phyloP scores from a whole-genome alignment of 2,888 invertebrate genomes.

The Trichopoda pennipes region DNA sequence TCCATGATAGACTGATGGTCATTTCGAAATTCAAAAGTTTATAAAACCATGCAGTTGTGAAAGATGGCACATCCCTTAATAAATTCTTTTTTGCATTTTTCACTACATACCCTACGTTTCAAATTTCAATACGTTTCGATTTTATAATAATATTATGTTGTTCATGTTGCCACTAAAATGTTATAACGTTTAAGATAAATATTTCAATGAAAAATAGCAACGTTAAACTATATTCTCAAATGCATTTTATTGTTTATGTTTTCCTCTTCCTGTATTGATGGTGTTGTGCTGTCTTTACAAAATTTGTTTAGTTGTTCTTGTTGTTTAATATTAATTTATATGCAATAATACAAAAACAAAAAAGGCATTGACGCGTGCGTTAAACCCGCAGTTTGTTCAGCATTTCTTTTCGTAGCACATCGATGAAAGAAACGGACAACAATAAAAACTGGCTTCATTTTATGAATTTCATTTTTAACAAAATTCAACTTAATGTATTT shows the following conservation, averaged over 20 bases:
- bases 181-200: conserved; percentile 1
- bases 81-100: too few species aligned
- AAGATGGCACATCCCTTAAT: too few species aligned
- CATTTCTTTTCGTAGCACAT: neutral
- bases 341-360: conserved; percentile 48
- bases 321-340: conserved; percentile 18
- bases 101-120: too few species aligned
- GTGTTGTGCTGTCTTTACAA: conserved; percentile 1
- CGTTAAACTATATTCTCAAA: conserved; percentile 49
- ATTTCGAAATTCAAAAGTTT: too few species aligned
- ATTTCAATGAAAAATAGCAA: neutral
- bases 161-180: too few species aligned
- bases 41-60: too few species aligned
- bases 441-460: conserved; percentile 47
- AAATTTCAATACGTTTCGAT: too few species aligned
- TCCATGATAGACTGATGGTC: too few species aligned
- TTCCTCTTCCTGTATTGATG: conserved; percentile 60
- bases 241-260: conserved; percentile 56
- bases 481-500: conserved; percentile 56
- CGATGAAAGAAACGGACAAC: too few species aligned
- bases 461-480: conserved; percentile 61
- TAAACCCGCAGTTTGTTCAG: conserved; percentile 69
- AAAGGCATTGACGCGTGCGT: conserved; percentile 69
- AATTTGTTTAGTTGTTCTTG: neutral
- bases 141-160: too few species aligned